Evolutionary conservation across 2,888 invertebrate species (phyloP).

Genomic region (Lordiphosa andalusiaca): DNA sequence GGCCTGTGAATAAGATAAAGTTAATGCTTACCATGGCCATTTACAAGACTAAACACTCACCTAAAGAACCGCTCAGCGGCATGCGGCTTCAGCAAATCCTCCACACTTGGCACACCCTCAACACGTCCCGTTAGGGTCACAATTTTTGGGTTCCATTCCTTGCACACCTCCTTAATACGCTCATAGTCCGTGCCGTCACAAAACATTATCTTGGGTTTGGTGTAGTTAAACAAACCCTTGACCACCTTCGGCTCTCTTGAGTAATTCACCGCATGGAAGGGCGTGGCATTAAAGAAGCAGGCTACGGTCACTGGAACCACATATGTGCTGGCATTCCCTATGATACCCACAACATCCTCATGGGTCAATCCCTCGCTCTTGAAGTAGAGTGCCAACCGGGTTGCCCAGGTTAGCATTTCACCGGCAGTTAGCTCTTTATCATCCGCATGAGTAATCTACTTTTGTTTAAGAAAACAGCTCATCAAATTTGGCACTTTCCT

Average conservation of each 20-base stretch:
- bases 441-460: constrained; percentile 44
- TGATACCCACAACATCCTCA: constrained; percentile 38
- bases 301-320: constrained; percentile 29
- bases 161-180: constrained; percentile 43
- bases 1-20: constrained; percentile 27
- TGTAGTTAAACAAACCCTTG: constrained; percentile 34
- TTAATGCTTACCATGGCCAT: not conserved
- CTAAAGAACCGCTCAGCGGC: constrained; percentile 26
- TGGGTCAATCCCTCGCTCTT: constrained; percentile 43
- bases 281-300: constrained; percentile 44
- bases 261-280: constrained; percentile 51
- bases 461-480: constrained; percentile 15
- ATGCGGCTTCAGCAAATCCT: constrained; percentile 40
- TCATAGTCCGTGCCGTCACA: constrained; percentile 53
- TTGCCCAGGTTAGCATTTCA: constrained; percentile 30
- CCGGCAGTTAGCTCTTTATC: constrained; percentile 31
- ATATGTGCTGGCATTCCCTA: constrained; percentile 34
- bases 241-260: constrained; percentile 31
- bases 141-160: constrained; percentile 44
- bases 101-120: constrained; percentile 36
- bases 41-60: constrained; percentile 26
- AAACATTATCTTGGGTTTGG: constrained; percentile 64
- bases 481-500: constrained; percentile 1
- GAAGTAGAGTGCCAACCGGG: constrained; percentile 40
- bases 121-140: constrained; percentile 39